phyloP scores from a whole-genome alignment of 2,888 invertebrate genomes.

The Pinctada fucata region DNA sequence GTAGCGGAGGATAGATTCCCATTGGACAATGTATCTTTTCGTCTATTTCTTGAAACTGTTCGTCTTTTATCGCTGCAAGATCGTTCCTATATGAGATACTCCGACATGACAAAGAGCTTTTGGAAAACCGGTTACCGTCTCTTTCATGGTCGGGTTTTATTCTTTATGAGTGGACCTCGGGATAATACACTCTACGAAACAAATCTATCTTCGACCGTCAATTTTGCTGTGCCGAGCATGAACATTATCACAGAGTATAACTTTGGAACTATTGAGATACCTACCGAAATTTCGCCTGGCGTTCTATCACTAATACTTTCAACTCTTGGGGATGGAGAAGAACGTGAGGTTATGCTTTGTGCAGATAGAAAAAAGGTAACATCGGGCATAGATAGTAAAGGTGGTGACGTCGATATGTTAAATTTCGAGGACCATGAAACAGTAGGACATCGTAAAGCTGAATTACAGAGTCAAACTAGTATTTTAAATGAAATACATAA shows the following conservation, averaged over 20 bases:
- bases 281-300: constrained; percentile 4
- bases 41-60: constrained; percentile 31
- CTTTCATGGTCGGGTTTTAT: constrained; percentile 33
- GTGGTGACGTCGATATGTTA: constrained; percentile 15
- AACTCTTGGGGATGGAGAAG: background rate
- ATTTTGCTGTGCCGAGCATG: constrained; percentile 17
- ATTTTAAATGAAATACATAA: background rate
- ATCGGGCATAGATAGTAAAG: constrained; percentile 17
- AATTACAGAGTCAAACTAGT: background rate
- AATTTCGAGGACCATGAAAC: background rate
- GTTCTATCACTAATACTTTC: constrained; percentile 1
- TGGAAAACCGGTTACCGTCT: constrained; percentile 29
- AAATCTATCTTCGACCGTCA: background rate
- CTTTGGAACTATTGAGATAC: background rate
- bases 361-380: constrained; percentile 27
- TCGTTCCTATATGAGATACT: constrained; percentile 17
- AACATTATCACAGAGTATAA: background rate
- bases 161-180: constrained; percentile 25
- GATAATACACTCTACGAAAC: background rate
- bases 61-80: constrained; percentile 7
- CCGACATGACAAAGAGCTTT: constrained; percentile 3
- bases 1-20: constrained; percentile 29
- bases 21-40: constrained; percentile 30
- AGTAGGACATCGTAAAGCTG: background rate
- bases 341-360: constrained; percentile 20